Evolutionary conservation across 2,797 vertebrate species (phyloP).

Genomic region (Pterois miles): DNA sequence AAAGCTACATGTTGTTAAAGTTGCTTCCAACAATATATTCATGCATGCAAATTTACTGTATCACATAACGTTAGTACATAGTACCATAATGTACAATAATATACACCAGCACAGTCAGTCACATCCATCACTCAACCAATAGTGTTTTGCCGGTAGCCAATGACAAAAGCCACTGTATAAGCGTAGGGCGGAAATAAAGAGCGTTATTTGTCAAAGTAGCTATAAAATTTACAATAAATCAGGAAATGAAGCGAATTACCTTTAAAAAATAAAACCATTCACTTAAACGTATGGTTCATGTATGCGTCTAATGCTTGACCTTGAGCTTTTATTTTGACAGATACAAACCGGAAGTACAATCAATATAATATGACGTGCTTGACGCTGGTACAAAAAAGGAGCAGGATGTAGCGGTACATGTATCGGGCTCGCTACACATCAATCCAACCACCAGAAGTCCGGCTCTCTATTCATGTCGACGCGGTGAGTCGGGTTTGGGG

Average conservation of each 20-base stretch:
- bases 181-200: slow-evolving; percentile 48
- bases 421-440: slow-evolving; percentile 32
- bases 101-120: not conserved
- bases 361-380: fast-evolving
- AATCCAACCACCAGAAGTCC: slow-evolving; percentile 16
- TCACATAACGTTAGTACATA: too few species aligned
- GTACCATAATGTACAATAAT: too few species aligned
- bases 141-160: slow-evolving; percentile 50
- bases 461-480: slow-evolving; percentile 9
- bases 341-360: slow-evolving; percentile 4
- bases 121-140: slow-evolving; percentile 51
- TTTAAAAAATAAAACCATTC: slow-evolving; percentile 19
- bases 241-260: not conserved
- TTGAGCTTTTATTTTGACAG: slow-evolving; percentile 49
- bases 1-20: not conserved
- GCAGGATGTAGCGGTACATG: slow-evolving; percentile 76
- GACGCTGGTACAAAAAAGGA: not conserved
- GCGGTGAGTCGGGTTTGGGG: slow-evolving; percentile 21
- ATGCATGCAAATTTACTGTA: fast-evolving
- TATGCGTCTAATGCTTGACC: not conserved
- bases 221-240: not conserved
- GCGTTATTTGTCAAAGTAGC: not conserved
- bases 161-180: slow-evolving; percentile 20
- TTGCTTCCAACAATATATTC: not conserved
- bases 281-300: fast-evolving